Conservation (phyloP, 2,888 invertebrate genomes). For the Conus canariensis region DNA sequence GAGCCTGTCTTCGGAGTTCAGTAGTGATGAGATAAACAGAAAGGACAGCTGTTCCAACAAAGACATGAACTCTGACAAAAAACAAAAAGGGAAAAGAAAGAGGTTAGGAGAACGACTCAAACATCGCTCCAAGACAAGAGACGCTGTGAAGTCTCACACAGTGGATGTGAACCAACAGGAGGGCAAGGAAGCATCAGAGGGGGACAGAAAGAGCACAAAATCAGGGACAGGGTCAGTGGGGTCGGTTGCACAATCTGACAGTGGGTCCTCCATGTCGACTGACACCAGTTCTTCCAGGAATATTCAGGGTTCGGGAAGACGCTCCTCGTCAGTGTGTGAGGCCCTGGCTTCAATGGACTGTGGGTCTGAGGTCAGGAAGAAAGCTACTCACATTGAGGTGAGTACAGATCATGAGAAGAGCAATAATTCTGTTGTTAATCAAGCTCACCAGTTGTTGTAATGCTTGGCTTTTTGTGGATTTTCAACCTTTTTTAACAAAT, state of each 20-base stretch:
- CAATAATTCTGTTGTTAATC: neutral
- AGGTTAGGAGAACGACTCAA: constrained; percentile 12
- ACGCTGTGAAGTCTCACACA: neutral
- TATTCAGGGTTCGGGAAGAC: neutral
- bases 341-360: constrained; percentile 53
- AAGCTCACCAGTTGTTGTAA: neutral
- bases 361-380: constrained; percentile 38
- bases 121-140: neutral
- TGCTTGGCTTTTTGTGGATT: neutral
- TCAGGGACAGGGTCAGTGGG: too few species aligned
- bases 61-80: neutral
- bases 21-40: neutral
- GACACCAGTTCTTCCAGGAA: neutral
- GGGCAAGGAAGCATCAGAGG: neutral
- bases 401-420: neutral
- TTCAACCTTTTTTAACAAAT: too few species aligned
- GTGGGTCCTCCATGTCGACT: too few species aligned
- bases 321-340: constrained; percentile 43
- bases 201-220: neutral
- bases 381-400: constrained; percentile 49
- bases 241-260: neutral
- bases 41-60: neutral
- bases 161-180: neutral
- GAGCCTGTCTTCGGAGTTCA: neutral
- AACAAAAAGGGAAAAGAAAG: constrained; percentile 4